phyloP scores from a whole-genome alignment of 2,888 invertebrate genomes.

The Apamea anceps region DNA sequence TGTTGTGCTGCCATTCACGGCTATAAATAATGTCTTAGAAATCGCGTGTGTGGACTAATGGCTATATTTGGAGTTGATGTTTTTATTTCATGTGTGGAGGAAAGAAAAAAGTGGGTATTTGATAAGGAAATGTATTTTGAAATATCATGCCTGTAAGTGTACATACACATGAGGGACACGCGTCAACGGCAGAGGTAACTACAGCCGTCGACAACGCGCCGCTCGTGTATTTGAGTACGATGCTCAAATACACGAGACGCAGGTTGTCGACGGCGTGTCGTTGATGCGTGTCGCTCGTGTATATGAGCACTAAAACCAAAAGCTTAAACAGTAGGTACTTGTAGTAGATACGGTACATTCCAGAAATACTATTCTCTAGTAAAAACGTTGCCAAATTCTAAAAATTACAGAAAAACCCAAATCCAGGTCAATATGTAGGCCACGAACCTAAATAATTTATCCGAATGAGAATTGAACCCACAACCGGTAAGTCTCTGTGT shows the following conservation, averaged over 20 bases:
- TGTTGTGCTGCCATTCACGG: conserved; percentile 31
- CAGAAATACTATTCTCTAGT: background rate
- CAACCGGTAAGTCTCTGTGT: background rate
- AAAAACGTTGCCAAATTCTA: background rate
- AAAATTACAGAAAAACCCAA: too few species aligned
- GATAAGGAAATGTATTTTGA: background rate
- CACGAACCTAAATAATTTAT: background rate
- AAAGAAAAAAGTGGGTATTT: background rate
- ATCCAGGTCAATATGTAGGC: too few species aligned
- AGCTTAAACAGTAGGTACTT: background rate
- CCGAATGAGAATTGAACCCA: background rate
- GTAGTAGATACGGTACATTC: background rate
- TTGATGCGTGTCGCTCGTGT: too few species aligned
- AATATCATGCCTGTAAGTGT: background rate
- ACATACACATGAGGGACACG: background rate
- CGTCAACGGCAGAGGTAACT: background rate
- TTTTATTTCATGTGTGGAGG: conserved; percentile 24
- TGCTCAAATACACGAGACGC: too few species aligned
- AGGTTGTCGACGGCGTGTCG: too few species aligned
- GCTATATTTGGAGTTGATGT: conserved; percentile 29
- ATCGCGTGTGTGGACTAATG: conserved; percentile 41
- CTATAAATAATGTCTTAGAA: conserved; percentile 46
- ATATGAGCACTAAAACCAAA: too few species aligned
- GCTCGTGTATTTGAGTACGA: background rate
- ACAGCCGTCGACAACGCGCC: background rate